Conservation (phyloP, 1,140 invertebrate species). For the Apolygus lucorum region DNA sequence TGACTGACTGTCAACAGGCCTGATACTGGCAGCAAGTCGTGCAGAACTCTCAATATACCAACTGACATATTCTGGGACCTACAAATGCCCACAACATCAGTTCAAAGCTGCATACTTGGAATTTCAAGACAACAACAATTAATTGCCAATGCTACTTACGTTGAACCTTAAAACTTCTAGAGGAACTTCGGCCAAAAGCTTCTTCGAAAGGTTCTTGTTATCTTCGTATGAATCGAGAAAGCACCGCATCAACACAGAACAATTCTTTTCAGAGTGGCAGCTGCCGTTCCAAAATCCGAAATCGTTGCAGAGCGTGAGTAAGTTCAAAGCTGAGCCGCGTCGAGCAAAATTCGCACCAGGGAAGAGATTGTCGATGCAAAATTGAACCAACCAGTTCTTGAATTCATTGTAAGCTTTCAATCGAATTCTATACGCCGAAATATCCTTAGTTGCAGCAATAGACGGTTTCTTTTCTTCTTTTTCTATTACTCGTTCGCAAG, state of each 20-base stretch:
- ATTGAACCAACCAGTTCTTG: constrained; percentile 43
- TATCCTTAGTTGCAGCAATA: neutral
- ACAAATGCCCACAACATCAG: constrained; percentile 30
- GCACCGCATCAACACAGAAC: constrained; percentile 31
- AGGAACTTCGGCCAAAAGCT: constrained; percentile 43
- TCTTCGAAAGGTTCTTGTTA: constrained; percentile 59
- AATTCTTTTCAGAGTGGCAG: constrained; percentile 5
- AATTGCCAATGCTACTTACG: constrained; percentile 34
- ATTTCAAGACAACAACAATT: neutral
- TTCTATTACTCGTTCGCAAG: neutral
- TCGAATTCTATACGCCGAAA: no score
- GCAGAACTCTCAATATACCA: constrained; percentile 45
- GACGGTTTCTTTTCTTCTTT: constrained; percentile 30
- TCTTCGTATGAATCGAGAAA: constrained; percentile 64
- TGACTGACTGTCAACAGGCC: constrained; percentile 69
- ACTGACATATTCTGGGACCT: constrained; percentile 38
- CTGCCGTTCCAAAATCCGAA: constrained; percentile 27
- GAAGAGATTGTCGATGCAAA: constrained; percentile 51
- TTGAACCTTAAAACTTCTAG: constrained; percentile 38
- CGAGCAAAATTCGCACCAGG: constrained; percentile 61
- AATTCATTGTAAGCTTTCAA: constrained; percentile 39
- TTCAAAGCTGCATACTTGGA: neutral
- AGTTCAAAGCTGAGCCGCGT: constrained; percentile 52
- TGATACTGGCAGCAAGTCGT: constrained; percentile 55
- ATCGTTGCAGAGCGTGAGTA: constrained; percentile 40